phyloP scores from a whole-genome alignment of 2,888 invertebrate species.

The Frankliniella intonsa region DNA sequence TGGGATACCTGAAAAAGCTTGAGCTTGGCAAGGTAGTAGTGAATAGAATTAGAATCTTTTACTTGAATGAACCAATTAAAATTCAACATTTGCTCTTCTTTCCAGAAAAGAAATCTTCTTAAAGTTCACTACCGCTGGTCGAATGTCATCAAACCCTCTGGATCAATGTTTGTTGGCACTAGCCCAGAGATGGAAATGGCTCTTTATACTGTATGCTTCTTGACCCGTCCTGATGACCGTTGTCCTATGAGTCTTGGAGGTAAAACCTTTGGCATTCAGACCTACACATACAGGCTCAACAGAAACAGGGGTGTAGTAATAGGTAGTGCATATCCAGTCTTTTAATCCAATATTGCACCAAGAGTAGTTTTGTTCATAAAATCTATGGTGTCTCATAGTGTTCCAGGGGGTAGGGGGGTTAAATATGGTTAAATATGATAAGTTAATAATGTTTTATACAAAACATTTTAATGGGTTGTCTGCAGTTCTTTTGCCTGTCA shows the following conservation, averaged over 20 bases:
- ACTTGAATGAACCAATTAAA: background rate
- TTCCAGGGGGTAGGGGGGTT: background rate
- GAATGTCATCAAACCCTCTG: constrained; percentile 45
- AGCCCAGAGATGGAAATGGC: constrained; percentile 59
- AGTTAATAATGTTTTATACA: background rate
- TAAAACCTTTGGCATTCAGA: constrained; percentile 46
- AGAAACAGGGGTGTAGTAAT: constrained; percentile 34
- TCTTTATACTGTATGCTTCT: constrained; percentile 56
- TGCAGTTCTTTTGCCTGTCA: background rate
- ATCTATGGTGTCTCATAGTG: background rate
- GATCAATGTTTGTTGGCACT: constrained; percentile 50
- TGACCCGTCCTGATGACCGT: constrained; percentile 49
- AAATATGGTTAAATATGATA: background rate
- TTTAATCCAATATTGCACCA: background rate
- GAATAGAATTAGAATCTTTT: background rate
- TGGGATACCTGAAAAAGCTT: constrained; percentile 44
- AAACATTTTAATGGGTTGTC: background rate
- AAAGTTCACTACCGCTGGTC: constrained; percentile 48
- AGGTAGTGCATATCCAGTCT: constrained; percentile 35
- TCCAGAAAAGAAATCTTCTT: constrained; percentile 46
- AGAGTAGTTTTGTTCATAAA: background rate
- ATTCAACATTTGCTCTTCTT: constrained; percentile 28
- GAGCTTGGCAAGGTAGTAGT: constrained; percentile 42
- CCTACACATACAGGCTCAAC: constrained; percentile 36
- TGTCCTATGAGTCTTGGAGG: constrained; percentile 49